A percentile compares a stretch with the other conserved stretches of the same genome.
phyloP scores from a whole-genome alignment of 92 coral and sea anemone genomes.

The Hydrozoanthus gracilis region DNA sequence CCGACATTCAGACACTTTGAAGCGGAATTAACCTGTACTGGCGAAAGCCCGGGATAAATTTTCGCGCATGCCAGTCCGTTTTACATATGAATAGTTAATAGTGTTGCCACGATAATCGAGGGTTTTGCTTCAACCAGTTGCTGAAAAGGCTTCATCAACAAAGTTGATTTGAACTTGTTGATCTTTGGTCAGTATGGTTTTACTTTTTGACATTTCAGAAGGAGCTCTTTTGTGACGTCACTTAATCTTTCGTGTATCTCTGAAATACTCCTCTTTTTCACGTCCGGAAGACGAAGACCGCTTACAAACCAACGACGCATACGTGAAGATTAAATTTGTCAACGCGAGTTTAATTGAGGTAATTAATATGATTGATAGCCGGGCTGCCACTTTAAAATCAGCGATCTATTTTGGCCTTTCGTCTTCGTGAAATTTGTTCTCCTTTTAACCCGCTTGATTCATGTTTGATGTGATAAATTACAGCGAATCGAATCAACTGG shows the following conservation, averaged over 20 bases:
- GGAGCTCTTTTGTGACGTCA: slow-evolving; percentile 20
- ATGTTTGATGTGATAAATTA: too few species aligned
- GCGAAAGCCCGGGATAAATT: background rate
- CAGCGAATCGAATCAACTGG: too few species aligned
- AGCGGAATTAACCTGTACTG: background rate
- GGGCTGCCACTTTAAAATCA: background rate
- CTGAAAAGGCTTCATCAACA: background rate
- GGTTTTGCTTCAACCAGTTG: background rate
- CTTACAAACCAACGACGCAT: background rate
- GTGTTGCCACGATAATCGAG: too few species aligned
- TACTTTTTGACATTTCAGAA: background rate
- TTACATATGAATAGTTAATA: too few species aligned
- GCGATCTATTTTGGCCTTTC: background rate
- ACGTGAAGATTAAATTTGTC: slow-evolving; percentile 23
- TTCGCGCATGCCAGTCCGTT: background rate
- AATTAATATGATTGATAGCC: slow-evolving; percentile 16
- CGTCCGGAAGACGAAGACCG: background rate
- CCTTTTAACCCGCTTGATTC: too few species aligned
- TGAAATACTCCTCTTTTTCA: background rate
- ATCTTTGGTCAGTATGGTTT: background rate
- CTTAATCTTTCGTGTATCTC: background rate
- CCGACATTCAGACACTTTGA: background rate
- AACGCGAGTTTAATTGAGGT: background rate
- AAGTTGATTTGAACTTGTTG: background rate
- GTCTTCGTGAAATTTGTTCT: background rate